Evolutionary conservation across 92 coral and sea anemone genomes (phyloP).

Genomic region (Heteractis magnifica): DNA sequence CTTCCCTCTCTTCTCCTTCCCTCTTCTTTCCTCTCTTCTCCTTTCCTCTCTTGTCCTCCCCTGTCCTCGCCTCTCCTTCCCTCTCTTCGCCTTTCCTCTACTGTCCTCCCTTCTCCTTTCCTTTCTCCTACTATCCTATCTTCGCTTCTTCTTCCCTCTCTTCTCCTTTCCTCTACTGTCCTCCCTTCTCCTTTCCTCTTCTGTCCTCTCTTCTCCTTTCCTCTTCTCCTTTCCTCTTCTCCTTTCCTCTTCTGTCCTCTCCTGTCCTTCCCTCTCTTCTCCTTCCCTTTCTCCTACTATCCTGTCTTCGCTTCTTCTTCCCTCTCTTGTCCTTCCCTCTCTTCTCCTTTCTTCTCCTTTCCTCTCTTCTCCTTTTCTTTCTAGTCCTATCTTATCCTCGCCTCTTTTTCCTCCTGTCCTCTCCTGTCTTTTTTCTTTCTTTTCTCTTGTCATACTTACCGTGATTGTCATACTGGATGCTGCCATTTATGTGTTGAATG

Average conservation of each 20-base stretch:
- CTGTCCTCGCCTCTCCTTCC: background rate
- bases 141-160: too few species aligned
- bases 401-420: background rate
- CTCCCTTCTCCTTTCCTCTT: background rate
- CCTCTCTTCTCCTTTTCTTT: background rate
- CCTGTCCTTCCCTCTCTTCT: background rate
- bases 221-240: background rate
- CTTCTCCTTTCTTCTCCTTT: background rate
- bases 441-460: constrained; percentile 2
- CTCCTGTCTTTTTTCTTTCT: background rate
- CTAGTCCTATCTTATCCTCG: background rate
- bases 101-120: background rate
- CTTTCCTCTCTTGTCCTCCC: background rate
- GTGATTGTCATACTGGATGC: background rate
- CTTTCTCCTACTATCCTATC: background rate
- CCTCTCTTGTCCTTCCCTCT: background rate
- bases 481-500: constrained; percentile 22
- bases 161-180: background rate
- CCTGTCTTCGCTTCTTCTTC: background rate
- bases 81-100: background rate
- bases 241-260: background rate
- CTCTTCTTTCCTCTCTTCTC: background rate
- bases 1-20: background rate
- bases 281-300: too few species aligned
- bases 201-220: background rate